Conservation (phyloP, 2,113 vertebrate genomes). For the Salvelinus namaycush region DNA sequence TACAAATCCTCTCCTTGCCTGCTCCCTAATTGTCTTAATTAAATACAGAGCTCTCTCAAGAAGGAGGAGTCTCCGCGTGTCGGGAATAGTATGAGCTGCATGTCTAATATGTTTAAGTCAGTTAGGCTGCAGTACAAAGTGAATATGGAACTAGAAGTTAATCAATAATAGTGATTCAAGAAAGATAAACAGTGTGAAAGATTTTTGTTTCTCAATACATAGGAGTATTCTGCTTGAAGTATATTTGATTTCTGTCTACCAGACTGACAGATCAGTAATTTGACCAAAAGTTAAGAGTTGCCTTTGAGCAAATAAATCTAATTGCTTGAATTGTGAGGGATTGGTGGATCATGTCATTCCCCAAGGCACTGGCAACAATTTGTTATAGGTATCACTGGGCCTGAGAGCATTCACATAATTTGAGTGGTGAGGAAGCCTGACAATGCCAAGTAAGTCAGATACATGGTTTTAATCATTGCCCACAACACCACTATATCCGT, state of each 20-base stretch:
- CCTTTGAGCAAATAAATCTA: neutral
- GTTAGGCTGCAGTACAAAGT: slow-evolving; percentile 1
- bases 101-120: neutral
- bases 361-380: neutral
- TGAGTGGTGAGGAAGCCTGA: slow-evolving; percentile 11
- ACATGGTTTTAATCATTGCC: slow-evolving; percentile 41
- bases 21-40: slow-evolving; percentile 53
- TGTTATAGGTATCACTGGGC: neutral
- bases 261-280: neutral
- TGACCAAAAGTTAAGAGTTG: neutral
- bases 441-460: slow-evolving; percentile 21
- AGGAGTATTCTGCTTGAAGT: neutral
- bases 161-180: neutral
- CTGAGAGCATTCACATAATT: slow-evolving; percentile 4
- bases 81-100: neutral
- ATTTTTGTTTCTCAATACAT: neutral
- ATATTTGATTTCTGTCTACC: neutral
- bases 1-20: slow-evolving; percentile 24
- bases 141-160: neutral
- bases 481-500: slow-evolving; percentile 31
- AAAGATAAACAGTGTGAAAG: neutral
- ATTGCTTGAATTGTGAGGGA: neutral
- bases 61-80: slow-evolving; percentile 13
- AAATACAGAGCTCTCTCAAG: slow-evolving; percentile 36
- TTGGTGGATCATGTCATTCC: neutral